Percentiles rank a stretch among this genome's conserved stretches.
These are phyloP conservation scores for Chironex yamaguchii DNA, from an alignment of 30 jellyfish, hydroid and myxozoan species.

Conservation along the genomic window DNA sequence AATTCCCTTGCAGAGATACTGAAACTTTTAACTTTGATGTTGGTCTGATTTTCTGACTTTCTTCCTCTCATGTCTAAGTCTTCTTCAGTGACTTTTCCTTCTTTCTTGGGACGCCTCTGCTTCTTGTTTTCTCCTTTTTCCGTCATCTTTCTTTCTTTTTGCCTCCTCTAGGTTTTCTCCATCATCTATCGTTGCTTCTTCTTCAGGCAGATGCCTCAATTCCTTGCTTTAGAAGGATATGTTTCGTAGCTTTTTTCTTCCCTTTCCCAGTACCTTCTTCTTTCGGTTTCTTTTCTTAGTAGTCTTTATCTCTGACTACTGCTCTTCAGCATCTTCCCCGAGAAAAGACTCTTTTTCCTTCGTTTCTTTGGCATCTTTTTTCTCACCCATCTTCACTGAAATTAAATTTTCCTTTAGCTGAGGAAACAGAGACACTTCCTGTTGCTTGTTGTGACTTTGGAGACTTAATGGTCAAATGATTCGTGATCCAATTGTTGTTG, in stretches of 20 bases:
- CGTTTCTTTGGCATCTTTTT: neutral
- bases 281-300: neutral
- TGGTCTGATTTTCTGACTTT: conserved; percentile 86
- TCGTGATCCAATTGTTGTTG: no score
- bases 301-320: neutral
- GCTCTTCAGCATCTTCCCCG: neutral
- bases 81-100: neutral
- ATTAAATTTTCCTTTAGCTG: no score
- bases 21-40: conserved; percentile 93
- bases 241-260: conserved; percentile 65
- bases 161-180: neutral
- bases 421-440: no score
- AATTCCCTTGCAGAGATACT: conserved; percentile 98
- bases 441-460: no score
- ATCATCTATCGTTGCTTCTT: neutral
- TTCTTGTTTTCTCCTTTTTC: neutral
- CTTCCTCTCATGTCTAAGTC: neutral
- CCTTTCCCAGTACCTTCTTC: neutral
- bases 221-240: conserved; percentile 75
- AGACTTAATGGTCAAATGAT: no score
- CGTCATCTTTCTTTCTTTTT: neutral
- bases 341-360: neutral
- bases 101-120: neutral
- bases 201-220: conserved; percentile 77
- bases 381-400: neutral